Evolutionary conservation across 2,113 vertebrate genomes (phyloP).

Genomic region (Cyanocitta stelleri): DNA sequence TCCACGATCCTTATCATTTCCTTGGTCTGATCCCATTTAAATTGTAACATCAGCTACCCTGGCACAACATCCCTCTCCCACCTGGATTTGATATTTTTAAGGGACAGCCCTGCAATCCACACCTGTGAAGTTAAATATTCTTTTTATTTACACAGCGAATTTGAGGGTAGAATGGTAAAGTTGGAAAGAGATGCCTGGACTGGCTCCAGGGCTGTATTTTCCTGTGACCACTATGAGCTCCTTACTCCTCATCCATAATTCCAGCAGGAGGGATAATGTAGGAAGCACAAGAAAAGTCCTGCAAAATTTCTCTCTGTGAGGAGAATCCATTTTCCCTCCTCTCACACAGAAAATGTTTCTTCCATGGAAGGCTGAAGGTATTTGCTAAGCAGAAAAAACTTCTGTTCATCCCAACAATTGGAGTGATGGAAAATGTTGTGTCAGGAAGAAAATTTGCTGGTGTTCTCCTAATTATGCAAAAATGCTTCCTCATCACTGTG

Average conservation of each 20-base stretch:
- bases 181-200: not conserved
- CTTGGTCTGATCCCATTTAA: not conserved
- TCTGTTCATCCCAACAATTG: not conserved
- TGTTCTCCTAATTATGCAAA: not conserved
- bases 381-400: not conserved
- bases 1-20: not conserved
- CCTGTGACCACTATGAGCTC: not conserved
- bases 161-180: not conserved
- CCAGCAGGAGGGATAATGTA: not conserved
- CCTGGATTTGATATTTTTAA: not conserved
- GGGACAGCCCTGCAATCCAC: not conserved
- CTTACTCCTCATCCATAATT: not conserved
- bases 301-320: not conserved
- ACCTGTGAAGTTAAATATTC: fast-evolving
- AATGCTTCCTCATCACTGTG: not conserved
- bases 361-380: not conserved
- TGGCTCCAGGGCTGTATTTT: not conserved
- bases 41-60: not conserved
- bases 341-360: not conserved
- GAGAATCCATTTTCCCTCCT: not conserved
- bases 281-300: not conserved
- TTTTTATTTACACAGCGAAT: not conserved
- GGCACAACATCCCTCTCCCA: not conserved
- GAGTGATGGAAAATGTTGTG: not conserved
- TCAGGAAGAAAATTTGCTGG: not conserved